Evolutionary conservation across 2,113 vertebrate genomes (phyloP), one percentile per base, ranked within the genome.

Genomic region (Limnothrissa miodon): DNA sequence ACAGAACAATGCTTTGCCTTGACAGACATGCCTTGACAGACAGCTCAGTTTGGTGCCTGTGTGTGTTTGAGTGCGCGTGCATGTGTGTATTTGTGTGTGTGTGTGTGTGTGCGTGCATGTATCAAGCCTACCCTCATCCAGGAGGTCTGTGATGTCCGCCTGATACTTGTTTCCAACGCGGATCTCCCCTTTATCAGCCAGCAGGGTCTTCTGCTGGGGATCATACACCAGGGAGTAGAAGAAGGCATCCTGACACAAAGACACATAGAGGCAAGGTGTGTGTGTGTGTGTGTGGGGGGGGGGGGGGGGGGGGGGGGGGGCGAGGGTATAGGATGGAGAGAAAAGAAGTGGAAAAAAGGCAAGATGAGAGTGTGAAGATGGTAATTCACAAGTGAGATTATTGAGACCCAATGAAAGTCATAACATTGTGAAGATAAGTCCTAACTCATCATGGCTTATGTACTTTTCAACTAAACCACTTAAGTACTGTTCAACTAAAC

Each of bases 171-270:
- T 99, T 45, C 98, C 98, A 0, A 99, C 97, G 21, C 98, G 96
- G 89, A 99, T 99, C 93, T 99, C 98, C 39, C 98, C 98, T 89
- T 99, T 99, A 87, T 99, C 98, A n/a, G 98, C 98, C 4, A 99
- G 92, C 62, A 99, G 94, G 6, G 98, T 99, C 92, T 99, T 99
- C 89, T 99, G 98, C 88, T 99, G 98, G 82, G 98, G 97, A 94
- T 99, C 98, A 21, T 99, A 99, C 53, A 99, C 97, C 86, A 99
- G 93, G 5, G 97, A 99, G 93, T 99, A 99, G 94, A 99, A 99
- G 95, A 99, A 99, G 84, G 97, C 96, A 92, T 99, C 98, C 98
- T 99, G 93, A 44, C 92, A 92, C 48, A 79, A 83, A 81, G 87
- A 91, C 81, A 83, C 33, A 88, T 25, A 83, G 19, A 36, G 78